phyloP scores from a whole-genome alignment of 2,888 invertebrate genomes.

The Hyles lineata region DNA sequence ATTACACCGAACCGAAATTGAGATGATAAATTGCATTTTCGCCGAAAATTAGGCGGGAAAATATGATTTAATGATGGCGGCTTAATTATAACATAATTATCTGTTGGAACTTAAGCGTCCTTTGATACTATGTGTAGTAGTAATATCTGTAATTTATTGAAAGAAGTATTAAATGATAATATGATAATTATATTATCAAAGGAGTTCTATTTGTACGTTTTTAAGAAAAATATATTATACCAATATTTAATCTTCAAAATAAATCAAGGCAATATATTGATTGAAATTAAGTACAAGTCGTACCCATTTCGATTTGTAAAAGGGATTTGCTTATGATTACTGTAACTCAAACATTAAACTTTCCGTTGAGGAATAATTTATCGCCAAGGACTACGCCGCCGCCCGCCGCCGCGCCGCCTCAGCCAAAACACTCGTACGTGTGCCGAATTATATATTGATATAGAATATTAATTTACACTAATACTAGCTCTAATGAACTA shows the following conservation, averaged over 20 bases:
- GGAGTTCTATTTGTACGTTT: too few species aligned
- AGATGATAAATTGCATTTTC: too few species aligned
- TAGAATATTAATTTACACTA: not conserved
- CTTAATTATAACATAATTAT: too few species aligned
- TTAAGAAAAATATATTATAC: not conserved
- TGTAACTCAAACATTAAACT: constrained; percentile 34
- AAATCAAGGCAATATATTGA: not conserved
- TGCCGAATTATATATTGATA: constrained; percentile 10
- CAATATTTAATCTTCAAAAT: not conserved
- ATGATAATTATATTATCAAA: too few species aligned
- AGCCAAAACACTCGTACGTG: constrained; percentile 36
- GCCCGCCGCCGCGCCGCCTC: not conserved
- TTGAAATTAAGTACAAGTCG: not conserved
- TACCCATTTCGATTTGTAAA: constrained; percentile 30
- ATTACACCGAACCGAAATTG: too few species aligned
- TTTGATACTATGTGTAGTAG: too few species aligned
- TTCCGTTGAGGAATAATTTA: constrained; percentile 37
- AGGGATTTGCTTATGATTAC: constrained; percentile 32
- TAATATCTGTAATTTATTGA: too few species aligned
- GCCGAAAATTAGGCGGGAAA: too few species aligned
- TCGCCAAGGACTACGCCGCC: constrained; percentile 34
- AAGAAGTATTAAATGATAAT: too few species aligned
- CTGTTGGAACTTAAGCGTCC: too few species aligned
- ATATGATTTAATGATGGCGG: too few species aligned
- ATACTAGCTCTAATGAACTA: not conserved